Conservation (phyloP, 2,888 invertebrate genomes). For the Anticlea derivata region DNA sequence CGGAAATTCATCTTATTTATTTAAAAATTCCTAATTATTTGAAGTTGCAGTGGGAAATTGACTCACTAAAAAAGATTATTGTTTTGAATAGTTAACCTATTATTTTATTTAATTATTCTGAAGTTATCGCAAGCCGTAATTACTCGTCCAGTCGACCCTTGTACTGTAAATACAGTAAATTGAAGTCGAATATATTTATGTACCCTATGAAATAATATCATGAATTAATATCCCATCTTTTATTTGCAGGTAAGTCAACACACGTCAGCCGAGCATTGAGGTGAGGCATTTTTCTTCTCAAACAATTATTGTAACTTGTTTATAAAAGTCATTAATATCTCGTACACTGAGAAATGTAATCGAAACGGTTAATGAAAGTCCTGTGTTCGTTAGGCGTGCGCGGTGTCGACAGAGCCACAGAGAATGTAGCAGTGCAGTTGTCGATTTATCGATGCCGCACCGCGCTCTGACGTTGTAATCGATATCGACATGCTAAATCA, state of each 20-base stretch:
- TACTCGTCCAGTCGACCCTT: no score
- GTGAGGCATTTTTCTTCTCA: conserved; percentile 45
- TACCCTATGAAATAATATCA: conserved; percentile 16
- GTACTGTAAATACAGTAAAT: background rate
- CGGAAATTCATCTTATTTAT: background rate
- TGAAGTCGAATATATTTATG: conserved; percentile 2
- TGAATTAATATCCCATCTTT: conserved; percentile 36
- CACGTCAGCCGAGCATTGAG: conserved; percentile 36
- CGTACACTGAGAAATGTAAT: conserved; percentile 60
- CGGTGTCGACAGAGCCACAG: conserved; percentile 46
- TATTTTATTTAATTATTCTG: no score
- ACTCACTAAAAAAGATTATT: no score
- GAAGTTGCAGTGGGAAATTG: no score
- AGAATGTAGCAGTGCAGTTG: conserved; percentile 6
- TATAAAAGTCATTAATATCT: conserved; percentile 69
- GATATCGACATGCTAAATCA: conserved; percentile 61
- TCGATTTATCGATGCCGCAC: conserved; percentile 62
- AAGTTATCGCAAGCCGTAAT: no score
- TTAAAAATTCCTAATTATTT: no score
- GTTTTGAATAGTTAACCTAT: no score
- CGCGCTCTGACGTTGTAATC: conserved; percentile 58
- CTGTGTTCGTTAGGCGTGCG: conserved; percentile 61
- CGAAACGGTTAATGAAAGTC: conserved; percentile 64
- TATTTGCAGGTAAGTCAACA: conserved; percentile 55
- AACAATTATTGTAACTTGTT: conserved; percentile 63